Percentiles rank a stretch among this genome's conserved stretches.
phyloP scores from a whole-genome alignment of 2,113 vertebrate species.

The Tachycineta bicolor region DNA sequence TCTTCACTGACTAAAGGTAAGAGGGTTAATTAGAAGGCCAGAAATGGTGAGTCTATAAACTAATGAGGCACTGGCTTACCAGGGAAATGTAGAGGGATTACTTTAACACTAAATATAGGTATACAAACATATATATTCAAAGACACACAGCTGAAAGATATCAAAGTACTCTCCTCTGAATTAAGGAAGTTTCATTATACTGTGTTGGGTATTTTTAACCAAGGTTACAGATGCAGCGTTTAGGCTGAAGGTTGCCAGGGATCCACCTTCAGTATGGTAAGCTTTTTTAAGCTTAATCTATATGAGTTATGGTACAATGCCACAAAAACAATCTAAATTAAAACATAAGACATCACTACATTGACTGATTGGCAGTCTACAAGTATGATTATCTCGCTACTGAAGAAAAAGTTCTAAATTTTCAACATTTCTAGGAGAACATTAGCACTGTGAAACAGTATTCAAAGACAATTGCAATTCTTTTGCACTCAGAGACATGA shows the following conservation, averaged over 20 bases:
- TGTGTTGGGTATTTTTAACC: neutral
- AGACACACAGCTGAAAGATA: neutral
- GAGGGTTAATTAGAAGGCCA: neutral
- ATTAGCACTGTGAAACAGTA: neutral
- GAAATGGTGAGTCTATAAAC: neutral
- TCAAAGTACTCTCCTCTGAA: neutral
- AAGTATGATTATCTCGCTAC: neutral
- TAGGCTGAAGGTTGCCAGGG: neutral
- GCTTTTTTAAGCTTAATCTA: neutral
- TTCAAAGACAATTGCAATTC: neutral
- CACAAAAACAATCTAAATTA: slow-evolving; percentile 22
- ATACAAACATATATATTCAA: neutral
- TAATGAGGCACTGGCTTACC: neutral
- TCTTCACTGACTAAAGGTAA: neutral
- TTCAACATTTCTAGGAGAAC: neutral
- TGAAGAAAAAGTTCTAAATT: neutral
- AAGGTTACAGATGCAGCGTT: neutral
- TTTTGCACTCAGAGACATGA: neutral
- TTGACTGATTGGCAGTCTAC: neutral
- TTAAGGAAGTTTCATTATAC: neutral
- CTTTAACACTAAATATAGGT: neutral
- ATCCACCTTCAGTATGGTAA: neutral
- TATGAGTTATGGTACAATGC: neutral
- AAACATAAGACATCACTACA: neutral
- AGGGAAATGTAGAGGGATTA: neutral